Evolutionary conservation across 2,797 vertebrate genomes (phyloP), one percentile per base, ranked within the genome.

Genomic region (Oceanodroma leucorhoa): DNA sequence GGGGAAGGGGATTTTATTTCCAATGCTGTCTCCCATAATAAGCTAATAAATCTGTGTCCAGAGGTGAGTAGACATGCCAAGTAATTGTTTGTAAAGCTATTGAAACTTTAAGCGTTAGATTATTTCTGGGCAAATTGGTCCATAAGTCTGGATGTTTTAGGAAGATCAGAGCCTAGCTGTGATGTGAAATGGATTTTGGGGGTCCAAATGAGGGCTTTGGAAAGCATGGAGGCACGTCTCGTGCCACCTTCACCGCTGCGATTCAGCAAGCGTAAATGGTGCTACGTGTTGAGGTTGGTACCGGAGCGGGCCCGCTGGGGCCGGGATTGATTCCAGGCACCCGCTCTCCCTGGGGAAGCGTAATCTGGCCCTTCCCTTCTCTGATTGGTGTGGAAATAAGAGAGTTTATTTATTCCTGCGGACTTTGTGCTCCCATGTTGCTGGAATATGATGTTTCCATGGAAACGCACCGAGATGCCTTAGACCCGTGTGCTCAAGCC

Each of bases 271-370:
- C 0, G 0, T 17, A 21, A 30, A 24, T 5, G 40, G 43, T 38
- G 41, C 46, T n/a, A 20, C 3, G 3, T 26, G 18, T 19, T n/a
- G 21, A n/a, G 62, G 40, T 22, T 40, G 57, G 45, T 53, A 26
- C 10, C 1, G 1, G 57, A 19, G 32, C 1, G 2, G 46, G 27
- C 20, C 23, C 1, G 9, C 26, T 1, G 1, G 46, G 54, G 20
- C 64, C 0, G 0, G 50, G 40, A 27, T 26, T 32, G 41, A 73
- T 53, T 30, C 32, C 26, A 34, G 46, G 45, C 3, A 0, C 36
- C 34, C 2, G 0, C 11, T 48, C 2, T 53, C 19, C 34, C 21
- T 2, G 1, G 50, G 55, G 65, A 29, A 45, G 11, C 1, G 0
- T 54, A 30, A n/a, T 32, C 34, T 54, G n/a, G 26, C 67, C 40